Evolutionary conservation across 2,888 invertebrate genomes (phyloP).

Genomic region (Syritta pipiens): DNA sequence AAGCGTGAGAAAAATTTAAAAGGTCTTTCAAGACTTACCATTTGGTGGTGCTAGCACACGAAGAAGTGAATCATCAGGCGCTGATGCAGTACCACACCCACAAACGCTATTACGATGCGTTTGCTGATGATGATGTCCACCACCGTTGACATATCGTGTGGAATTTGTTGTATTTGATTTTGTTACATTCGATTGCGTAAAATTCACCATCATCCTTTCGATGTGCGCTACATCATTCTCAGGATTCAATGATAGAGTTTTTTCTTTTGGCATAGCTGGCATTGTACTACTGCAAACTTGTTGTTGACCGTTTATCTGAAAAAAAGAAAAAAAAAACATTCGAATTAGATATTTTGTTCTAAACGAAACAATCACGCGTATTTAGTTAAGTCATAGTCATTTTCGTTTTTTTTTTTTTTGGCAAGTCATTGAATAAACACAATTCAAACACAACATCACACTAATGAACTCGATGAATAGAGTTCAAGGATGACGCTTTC

Average conservation of each 20-base stretch:
- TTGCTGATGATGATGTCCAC: slow-evolving; percentile 70
- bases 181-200: slow-evolving; percentile 59
- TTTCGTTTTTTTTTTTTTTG: slow-evolving; percentile 1
- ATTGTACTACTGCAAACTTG: slow-evolving; percentile 75
- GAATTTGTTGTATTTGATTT: slow-evolving; percentile 69
- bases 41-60: slow-evolving; percentile 55
- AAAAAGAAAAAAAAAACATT: slow-evolving; percentile 29
- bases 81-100: slow-evolving; percentile 72
- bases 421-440: slow-evolving; percentile 27
- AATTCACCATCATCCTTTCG: slow-evolving; percentile 74
- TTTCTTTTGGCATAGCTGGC: slow-evolving; percentile 80
- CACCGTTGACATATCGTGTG: slow-evolving; percentile 39
- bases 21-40: slow-evolving; percentile 33
- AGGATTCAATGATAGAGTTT: slow-evolving; percentile 76
- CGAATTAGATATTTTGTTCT: slow-evolving; percentile 8
- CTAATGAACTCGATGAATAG: slow-evolving; percentile 40
- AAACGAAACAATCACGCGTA: slow-evolving; percentile 15
- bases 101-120: slow-evolving; percentile 71
- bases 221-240: slow-evolving; percentile 76
- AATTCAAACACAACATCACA: background rate
- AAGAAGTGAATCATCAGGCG: slow-evolving; percentile 69
- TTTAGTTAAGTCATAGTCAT: background rate
- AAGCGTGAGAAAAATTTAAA: too few relatives aligned
- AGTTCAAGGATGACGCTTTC: slow-evolving; percentile 51
- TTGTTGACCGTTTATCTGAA: slow-evolving; percentile 74